phyloP scores from a whole-genome alignment of 2,797 vertebrate genomes.

The Falco cherrug region DNA sequence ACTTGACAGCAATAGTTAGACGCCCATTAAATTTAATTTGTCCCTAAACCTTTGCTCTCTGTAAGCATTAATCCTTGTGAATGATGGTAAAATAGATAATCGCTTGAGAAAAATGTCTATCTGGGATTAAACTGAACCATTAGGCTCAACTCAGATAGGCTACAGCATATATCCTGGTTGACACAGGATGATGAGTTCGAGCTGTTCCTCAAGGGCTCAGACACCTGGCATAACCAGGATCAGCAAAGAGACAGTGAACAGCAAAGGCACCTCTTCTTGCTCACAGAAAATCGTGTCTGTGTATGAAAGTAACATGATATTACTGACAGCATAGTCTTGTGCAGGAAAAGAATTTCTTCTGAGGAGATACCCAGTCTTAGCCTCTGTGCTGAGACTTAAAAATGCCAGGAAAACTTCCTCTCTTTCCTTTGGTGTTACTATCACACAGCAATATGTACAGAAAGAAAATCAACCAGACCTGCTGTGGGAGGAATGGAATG shows the following conservation, averaged over 20 bases:
- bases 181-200: background rate
- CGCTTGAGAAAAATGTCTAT: background rate
- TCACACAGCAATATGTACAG: background rate
- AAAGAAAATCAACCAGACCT: background rate
- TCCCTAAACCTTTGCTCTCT: background rate
- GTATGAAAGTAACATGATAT: background rate
- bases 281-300: background rate
- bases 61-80: constrained; percentile 28
- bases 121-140: constrained; percentile 1
- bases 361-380: background rate
- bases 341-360: background rate
- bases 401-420: background rate
- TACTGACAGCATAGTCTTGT: background rate
- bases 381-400: background rate
- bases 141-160: background rate
- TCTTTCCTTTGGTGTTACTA: background rate
- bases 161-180: background rate
- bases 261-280: background rate
- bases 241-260: background rate
- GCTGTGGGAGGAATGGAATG: background rate
- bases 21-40: constrained; percentile 1
- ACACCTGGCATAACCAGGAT: background rate
- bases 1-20: background rate
- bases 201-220: background rate
- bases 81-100: constrained; percentile 12